Evolutionary conservation across 2,888 invertebrate species (phyloP), one percentile per base, ranked within the genome.

Genomic region (Drosophila antonietae): DNA sequence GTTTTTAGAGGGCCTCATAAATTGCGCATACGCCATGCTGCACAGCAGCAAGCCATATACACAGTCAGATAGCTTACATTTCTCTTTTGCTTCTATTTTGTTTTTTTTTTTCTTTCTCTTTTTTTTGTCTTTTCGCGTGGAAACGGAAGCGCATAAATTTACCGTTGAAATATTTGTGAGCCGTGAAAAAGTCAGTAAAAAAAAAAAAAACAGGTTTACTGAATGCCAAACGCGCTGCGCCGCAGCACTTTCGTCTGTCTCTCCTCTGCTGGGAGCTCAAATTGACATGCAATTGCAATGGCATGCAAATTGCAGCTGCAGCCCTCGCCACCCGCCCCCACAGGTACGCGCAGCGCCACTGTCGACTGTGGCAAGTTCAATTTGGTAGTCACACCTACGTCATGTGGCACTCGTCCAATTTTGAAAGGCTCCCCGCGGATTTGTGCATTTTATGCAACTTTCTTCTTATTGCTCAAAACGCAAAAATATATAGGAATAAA

Each of bases 1-100:
- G 84, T 81, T 83, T 78, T 80, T 65, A 80, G 28, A 23, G 73
- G 43, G 75, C 69, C 87, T 56, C 84, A 87, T 80, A 84, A 83
- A 87, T 87, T 84, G 84, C 84, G 75, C 82, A 87, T 87, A 78
- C 84, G 83, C 82, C 83, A 68, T 53, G 82, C 56, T 73, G 75
- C 78, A 78, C 85, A 55, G 43, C 15, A 23, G 58, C 49, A 59
- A 55, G 35, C 33, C 60, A 14, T 14, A 15, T 10, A 33, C 37
- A 56, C 23, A 41, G 37, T 10, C 62, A 65, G 47, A 63, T 55
- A 56, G 63, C 63, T 51, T 59, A 59, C 57, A 59, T 28, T n/a
- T 68, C 59, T 23, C 59, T 68, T 64, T 37, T 64, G 9, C 53
- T 23, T 46, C 31, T 44, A 20, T 59, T 44, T 28, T 28, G 7